These are phyloP conservation scores for Tenebrio molitor DNA, from an alignment of 1,140 invertebrate genomes.

Conservation along the genomic window DNA sequence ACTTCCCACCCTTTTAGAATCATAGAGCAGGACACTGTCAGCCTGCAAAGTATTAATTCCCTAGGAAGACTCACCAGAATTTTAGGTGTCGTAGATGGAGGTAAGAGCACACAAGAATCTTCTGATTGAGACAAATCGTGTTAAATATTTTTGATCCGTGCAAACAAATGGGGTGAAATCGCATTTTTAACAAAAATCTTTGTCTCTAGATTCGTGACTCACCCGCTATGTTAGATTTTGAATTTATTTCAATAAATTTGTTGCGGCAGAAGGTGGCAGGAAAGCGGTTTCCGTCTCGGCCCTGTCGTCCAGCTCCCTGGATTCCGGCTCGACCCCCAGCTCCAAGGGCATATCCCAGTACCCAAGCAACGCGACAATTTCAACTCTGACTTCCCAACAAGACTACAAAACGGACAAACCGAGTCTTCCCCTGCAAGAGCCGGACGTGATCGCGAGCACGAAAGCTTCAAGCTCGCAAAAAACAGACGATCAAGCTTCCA, in stretches of 20 bases:
- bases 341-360: conserved; percentile 61
- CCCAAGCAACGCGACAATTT: conserved; percentile 62
- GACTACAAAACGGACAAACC: conserved; percentile 17
- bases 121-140: no score
- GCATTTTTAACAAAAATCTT: no score
- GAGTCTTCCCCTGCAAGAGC: conserved; percentile 76
- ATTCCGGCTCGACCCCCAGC: conserved; percentile 63
- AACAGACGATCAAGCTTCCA: conserved; percentile 61
- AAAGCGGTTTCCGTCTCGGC: conserved; percentile 59
- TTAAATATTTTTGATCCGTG: no score
- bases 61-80: conserved; percentile 84
- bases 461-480: conserved; percentile 72
- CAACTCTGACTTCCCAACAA: conserved; percentile 47
- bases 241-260: conserved; percentile 7
- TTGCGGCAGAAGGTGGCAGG: neutral
- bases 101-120: no score
- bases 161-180: no score
- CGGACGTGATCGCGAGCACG: conserved; percentile 94
- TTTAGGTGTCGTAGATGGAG: conserved; percentile 52
- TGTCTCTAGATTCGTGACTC: no score
- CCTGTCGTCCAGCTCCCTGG: conserved; percentile 63
- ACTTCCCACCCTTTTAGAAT: conserved; percentile 82
- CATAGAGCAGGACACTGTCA: conserved; percentile 88
- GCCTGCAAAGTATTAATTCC: conserved; percentile 88
- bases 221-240: no score